Percentiles rank a stretch among this genome's conserved stretches.
phyloP scores from a whole-genome alignment of 2,888 invertebrate species.

The Lycocerus yunnanus region DNA sequence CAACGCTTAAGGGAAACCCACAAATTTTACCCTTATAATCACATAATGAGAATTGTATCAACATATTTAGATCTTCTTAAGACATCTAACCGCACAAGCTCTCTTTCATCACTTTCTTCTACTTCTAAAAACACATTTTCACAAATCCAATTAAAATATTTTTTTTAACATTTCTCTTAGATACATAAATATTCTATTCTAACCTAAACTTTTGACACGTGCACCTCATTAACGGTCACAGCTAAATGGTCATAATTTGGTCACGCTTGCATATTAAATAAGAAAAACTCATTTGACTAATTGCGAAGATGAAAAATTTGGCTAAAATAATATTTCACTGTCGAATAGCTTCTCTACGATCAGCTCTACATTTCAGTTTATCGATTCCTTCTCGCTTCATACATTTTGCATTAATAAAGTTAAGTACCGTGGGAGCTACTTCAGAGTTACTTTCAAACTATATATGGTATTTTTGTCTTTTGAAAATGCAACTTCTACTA shows the following conservation, averaged over 20 bases:
- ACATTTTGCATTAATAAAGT: neutral
- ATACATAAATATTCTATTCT: no score
- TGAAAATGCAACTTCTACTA: neutral
- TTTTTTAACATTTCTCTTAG: neutral
- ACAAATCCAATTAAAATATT: neutral
- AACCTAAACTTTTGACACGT: no score
- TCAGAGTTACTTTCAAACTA: neutral
- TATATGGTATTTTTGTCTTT: neutral
- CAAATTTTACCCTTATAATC: conserved; percentile 16
- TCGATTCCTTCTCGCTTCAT: neutral
- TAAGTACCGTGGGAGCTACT: neutral
- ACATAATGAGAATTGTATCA: conserved; percentile 9
- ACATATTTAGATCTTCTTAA: conserved; percentile 3
- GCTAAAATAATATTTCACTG: neutral
- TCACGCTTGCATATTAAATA: neutral
- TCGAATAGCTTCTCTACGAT: neutral
- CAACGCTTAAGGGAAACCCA: conserved; percentile 12
- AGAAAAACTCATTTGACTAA: neutral
- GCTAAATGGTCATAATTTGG: neutral
- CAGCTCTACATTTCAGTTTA: neutral
- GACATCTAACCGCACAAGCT: neutral
- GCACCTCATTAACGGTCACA: neutral
- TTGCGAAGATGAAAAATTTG: neutral
- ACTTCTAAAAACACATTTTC: neutral
- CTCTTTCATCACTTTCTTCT: neutral